Conservation (phyloP, 2,888 invertebrate genomes). For the Notodromas monacha region DNA sequence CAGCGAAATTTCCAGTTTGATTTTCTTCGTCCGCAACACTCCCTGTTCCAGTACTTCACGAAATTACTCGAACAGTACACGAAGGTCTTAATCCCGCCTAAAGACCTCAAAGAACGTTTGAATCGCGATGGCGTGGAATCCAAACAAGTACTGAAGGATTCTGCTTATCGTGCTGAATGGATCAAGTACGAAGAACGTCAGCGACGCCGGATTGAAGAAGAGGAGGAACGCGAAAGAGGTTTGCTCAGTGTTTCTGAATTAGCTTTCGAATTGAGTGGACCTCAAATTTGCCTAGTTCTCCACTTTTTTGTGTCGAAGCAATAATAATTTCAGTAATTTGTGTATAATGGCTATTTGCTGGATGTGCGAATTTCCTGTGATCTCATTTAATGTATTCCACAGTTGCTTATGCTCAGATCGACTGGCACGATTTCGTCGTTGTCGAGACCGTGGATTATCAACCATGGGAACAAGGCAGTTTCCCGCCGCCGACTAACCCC, state of each 20-base stretch:
- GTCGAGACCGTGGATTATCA: conserved; percentile 98
- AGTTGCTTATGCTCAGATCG: conserved; percentile 59
- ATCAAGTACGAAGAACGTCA: conserved; percentile 73
- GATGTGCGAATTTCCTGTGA: no score
- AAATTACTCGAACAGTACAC: conserved; percentile 92
- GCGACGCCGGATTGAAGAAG: conserved; percentile 68
- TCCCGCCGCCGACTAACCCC: conserved; percentile 86
- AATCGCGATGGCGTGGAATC: conserved; percentile 33
- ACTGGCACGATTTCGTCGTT: conserved; percentile 99
- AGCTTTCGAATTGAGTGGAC: no score
- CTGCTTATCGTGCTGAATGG: conserved; percentile 84
- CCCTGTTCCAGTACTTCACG: conserved; percentile 89
- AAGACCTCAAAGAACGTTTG: conserved; percentile 45
- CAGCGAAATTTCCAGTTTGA: conserved; percentile 95
- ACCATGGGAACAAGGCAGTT: conserved; percentile 72
- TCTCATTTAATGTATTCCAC: conserved; percentile 7
- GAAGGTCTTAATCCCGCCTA: conserved; percentile 78
- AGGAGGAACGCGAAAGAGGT: conserved; percentile 66
- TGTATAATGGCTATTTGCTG: no score
- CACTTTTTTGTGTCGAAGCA: no score
- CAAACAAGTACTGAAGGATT: conserved; percentile 41
- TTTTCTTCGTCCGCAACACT: conserved; percentile 89
- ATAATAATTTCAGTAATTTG: no score
- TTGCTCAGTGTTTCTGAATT: no score
- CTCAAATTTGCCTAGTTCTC: no score